phyloP scores from a whole-genome alignment of 2,797 vertebrate species.

The Morelia viridis region DNA sequence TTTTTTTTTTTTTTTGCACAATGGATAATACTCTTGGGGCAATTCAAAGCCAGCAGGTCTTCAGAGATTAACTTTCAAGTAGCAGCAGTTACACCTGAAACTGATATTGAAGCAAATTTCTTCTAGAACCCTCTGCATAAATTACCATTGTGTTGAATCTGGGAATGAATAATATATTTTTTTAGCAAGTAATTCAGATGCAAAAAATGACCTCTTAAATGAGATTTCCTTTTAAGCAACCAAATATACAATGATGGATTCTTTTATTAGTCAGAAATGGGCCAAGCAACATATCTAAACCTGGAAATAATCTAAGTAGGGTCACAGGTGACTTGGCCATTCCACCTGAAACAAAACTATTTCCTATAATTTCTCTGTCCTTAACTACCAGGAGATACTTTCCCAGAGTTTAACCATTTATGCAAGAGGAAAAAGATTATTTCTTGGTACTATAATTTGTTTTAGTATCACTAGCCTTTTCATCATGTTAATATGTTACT shows the following conservation, averaged over 20 bases:
- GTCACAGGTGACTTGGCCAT: background rate
- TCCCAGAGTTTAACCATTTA: background rate
- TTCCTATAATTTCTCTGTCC: background rate
- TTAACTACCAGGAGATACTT: background rate
- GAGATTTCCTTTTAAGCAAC: conserved; percentile 18
- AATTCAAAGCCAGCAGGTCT: background rate
- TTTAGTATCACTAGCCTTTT: background rate
- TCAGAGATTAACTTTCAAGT: conserved; percentile 20
- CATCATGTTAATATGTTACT: background rate
- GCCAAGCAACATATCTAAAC: background rate
- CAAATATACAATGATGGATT: conserved; percentile 4
- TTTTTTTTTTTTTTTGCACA: background rate
- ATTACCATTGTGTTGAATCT: background rate
- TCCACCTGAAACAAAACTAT: background rate
- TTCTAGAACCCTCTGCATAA: background rate
- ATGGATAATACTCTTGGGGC: background rate
- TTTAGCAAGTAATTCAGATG: background rate
- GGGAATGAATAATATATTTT: background rate
- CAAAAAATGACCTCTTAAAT: background rate
- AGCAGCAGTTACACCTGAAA: conserved; percentile 14
- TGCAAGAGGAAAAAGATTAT: background rate
- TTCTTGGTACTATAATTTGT: background rate
- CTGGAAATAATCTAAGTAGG: background rate
- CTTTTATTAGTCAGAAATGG: background rate
- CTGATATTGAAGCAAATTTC: conserved; percentile 9